Base-by-base conservation (phyloP, 2,888 invertebrate species). In the Erynnis tages region DNA sequence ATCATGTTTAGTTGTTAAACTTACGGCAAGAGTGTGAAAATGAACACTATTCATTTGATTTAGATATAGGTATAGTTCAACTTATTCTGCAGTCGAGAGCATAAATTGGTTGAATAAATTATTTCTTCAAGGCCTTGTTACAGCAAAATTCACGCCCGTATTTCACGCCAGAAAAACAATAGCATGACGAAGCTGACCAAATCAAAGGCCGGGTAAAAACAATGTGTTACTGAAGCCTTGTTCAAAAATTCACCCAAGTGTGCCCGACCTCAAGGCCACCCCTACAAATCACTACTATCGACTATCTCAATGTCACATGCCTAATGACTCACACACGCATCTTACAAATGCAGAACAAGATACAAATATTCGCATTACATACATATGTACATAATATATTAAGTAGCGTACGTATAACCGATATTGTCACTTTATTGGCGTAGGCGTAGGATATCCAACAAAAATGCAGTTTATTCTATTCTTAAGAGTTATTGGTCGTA, bases 261-360 rank as follows among this genome's bases (percentile, higher is more conserved):
- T 58, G 54, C 52, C 56, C 61, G 32, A 8, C 16, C 57, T 68
- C 79, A 80, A 81, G 82, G 79, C 65, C 71, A 61, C 55, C 58
- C 40, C 58, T 64, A 44, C 57, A 65, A 72, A 67, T 72, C 63
- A 67, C 67, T 71, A 73, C 69, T 43, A 35, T 50, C 19, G 59
- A 50, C 62, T 54, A 55, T 55, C 61, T 73, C 82, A 81, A 82
- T 81, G 80, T 70, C 79, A 67, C 60, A 58, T 54, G 44, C 49
- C 69, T 71, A 73, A 74, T 73, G 66, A 70, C 68, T 71, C 69
- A 63, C 59, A 59, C 63, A 71, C 66, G 69, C 67, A 67, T 61
- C 59, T 62, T 57, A 35, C 25, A 38, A 30, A 48, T 59, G 27
- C 41, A 53, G 2, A 27, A 32, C 13, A 30, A 34, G 13, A 44